Evolutionary conservation across 2,113 vertebrate genomes (phyloP), one percentile per base, ranked within the genome.

Genomic region (Proterorhinus semilunaris): DNA sequence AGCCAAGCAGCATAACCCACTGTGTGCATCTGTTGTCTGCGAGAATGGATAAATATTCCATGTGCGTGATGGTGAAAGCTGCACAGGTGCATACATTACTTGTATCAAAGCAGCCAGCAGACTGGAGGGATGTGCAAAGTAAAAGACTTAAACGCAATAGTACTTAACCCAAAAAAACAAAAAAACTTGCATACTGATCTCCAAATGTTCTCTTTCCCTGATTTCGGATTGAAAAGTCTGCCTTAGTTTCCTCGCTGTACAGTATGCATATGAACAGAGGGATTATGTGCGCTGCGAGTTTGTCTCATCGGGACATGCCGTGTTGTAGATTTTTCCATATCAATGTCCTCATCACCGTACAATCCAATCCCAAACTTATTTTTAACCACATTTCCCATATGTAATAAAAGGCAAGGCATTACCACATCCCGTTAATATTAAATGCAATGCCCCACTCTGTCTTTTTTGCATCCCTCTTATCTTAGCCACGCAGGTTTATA

Each of bases 31-130:
- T 91, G 89, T 79, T 78, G 83, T 88, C 90, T 90, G 82, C 75
- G 81, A 86, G 82, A 85, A 84, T 76, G 73, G 83, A 90, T 91
- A 91, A 85, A 90, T 91, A 90, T 91, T 90, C 89, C 84, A 81
- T 72, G 85, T 73, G 90, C 86, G 86, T 81, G 89, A 86, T 84
- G 79, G 85, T 76, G 76, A 82, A 82, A 81, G 87, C 83, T 85
- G 82, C 89, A 90, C 88, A 90, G 88, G 90, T 91, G 90, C 89
- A 91, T 91, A 90, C 79, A 89, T 90, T 90, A 90, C 89, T 88
- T 89, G 87, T 89, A 89, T 89, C 88, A 89, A 89, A 90, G 87
- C 88, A 87, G 79, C 79, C 78, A 49, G 65, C 74, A 88, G 85
- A 86, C 80, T 84, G 83, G 66, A 85, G 84, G 65, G 79, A 88